Conservation (phyloP, 2,888 invertebrate genomes). For the Pedicia rivosa region DNA sequence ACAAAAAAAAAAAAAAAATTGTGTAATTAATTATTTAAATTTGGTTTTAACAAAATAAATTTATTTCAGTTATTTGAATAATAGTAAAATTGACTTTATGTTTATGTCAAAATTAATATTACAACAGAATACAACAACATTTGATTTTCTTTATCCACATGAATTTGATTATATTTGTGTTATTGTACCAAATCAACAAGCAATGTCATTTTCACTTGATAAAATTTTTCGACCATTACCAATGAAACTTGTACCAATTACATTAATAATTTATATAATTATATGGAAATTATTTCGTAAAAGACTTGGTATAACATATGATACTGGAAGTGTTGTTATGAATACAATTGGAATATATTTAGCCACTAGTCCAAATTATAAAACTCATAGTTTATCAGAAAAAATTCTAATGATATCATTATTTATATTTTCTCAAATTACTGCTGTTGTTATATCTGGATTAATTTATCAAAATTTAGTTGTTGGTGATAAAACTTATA, state of each 20-base stretch:
- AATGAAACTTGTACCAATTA: not conserved
- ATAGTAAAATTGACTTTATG: not conserved
- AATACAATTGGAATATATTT: constrained; percentile 3
- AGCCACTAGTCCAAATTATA: not conserved
- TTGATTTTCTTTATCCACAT: constrained; percentile 2
- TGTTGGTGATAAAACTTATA: not conserved
- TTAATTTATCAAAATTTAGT: not conserved
- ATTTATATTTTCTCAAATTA: not conserved
- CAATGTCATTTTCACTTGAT: not conserved
- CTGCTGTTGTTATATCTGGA: constrained; percentile 1
- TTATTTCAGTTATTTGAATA: not conserved
- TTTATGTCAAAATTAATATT: not conserved
- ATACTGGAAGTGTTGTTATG: not conserved
- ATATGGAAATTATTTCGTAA: constrained; percentile 1
- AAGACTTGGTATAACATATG: not conserved
- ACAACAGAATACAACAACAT: not conserved
- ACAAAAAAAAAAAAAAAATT: too few relatives aligned
- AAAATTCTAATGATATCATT: not conserved
- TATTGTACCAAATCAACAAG: not conserved
- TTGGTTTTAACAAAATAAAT: not conserved
- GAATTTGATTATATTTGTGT: constrained; percentile 5
- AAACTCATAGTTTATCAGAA: not conserved
- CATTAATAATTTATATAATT: not conserved
- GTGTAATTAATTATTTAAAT: too few relatives aligned
- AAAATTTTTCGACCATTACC: constrained; percentile 3